Conservation (phyloP, 2,113 vertebrate species). For the Neodontobutis hainanensis region DNA sequence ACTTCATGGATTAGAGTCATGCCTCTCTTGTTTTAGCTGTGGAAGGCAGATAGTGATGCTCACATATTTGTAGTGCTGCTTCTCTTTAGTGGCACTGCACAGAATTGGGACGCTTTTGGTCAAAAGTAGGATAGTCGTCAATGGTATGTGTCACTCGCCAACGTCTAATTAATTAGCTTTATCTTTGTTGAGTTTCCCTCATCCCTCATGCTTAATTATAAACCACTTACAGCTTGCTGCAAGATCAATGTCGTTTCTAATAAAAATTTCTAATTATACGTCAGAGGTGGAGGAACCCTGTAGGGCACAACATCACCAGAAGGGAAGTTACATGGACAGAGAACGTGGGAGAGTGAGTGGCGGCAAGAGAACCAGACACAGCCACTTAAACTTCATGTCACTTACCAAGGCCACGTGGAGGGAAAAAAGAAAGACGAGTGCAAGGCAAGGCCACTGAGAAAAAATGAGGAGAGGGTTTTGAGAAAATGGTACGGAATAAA, state of each 20-base stretch:
- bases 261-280: slow-evolving; percentile 60
- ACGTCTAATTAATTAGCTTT: slow-evolving; percentile 58
- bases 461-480: slow-evolving; percentile 14
- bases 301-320: slow-evolving; percentile 49
- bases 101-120: slow-evolving; percentile 31
- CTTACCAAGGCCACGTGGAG: slow-evolving; percentile 7
- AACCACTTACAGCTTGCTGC: slow-evolving; percentile 45
- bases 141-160: slow-evolving; percentile 37
- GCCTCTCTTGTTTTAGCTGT: slow-evolving; percentile 35
- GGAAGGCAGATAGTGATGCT: slow-evolving; percentile 19
- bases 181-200: slow-evolving; percentile 36
- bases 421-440: not conserved
- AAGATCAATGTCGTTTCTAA: slow-evolving; percentile 57
- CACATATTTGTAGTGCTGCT: slow-evolving; percentile 4
- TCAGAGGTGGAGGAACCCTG: slow-evolving; percentile 56
- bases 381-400: slow-evolving; percentile 35
- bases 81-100: not conserved
- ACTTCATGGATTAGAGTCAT: slow-evolving; percentile 48
- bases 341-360: slow-evolving; percentile 26
- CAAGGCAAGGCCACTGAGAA: slow-evolving; percentile 6
- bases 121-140: slow-evolving; percentile 28
- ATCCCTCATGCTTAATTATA: slow-evolving; percentile 53
- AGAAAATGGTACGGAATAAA: slow-evolving; percentile 9
- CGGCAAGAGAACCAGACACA: slow-evolving; percentile 12
- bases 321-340: slow-evolving; percentile 11